Percentiles rank a stretch among this genome's conserved stretches.
These are phyloP conservation scores for Chionoecetes opilio DNA, from an alignment of 1,140 invertebrate species.

Conservation along the genomic window DNA sequence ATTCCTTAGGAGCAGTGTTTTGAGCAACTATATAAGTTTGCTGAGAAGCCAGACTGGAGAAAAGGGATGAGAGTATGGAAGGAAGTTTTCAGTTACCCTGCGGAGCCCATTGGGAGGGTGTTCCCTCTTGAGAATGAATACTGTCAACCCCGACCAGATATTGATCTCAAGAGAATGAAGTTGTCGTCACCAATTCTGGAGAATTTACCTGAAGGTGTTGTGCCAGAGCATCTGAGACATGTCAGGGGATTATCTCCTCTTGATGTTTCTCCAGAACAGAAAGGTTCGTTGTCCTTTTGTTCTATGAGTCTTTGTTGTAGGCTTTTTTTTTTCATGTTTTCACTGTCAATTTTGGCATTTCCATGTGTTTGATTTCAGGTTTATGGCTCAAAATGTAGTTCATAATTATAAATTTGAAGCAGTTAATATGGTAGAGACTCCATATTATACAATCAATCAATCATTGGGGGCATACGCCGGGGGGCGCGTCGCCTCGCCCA, in stretches of 20 bases:
- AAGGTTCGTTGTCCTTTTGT: not conserved
- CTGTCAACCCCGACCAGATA: constrained; percentile 56
- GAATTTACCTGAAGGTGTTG: constrained; percentile 64
- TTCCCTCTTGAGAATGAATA: constrained; percentile 39
- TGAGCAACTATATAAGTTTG: constrained; percentile 65
- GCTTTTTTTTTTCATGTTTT: not conserved
- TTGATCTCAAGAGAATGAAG: constrained; percentile 69
- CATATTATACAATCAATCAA: too few relatives aligned
- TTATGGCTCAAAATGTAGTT: too few relatives aligned
- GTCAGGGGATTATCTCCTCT: not conserved
- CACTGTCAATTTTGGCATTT: not conserved
- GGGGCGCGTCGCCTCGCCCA: too few relatives aligned
- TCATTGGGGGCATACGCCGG: too few relatives aligned
- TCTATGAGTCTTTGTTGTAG: too few relatives aligned
- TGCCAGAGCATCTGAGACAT: constrained; percentile 56
- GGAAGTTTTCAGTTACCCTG: constrained; percentile 41
- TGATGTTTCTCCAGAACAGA: not conserved
- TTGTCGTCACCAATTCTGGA: constrained; percentile 47
- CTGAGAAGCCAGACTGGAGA: constrained; percentile 69
- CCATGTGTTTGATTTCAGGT: too few relatives aligned
- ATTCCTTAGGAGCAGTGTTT: constrained; percentile 66
- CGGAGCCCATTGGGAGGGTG: constrained; percentile 54
- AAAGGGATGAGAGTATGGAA: constrained; percentile 68
- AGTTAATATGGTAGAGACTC: too few relatives aligned
- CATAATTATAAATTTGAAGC: too few relatives aligned